Percentiles rank a stretch among this genome's conserved stretches.
Evolutionary conservation across 2,113 vertebrate species (phyloP).

Genomic region (Menidia beryllina): DNA sequence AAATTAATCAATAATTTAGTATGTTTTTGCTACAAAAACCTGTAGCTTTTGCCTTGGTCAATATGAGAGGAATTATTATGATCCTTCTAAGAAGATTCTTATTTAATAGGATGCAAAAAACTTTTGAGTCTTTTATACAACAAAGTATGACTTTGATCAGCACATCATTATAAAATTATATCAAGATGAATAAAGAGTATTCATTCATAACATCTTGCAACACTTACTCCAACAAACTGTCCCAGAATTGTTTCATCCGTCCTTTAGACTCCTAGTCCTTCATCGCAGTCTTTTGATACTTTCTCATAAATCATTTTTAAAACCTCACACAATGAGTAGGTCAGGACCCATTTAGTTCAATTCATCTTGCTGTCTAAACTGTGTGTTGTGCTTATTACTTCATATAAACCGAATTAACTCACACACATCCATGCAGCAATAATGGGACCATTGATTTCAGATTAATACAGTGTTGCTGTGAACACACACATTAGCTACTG

Average conservation of each 20-base stretch:
- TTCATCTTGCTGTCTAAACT: slow-evolving; percentile 17
- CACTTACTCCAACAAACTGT: neutral
- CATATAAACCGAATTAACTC: slow-evolving; percentile 26
- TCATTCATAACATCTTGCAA: too few species aligned
- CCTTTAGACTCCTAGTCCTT: too few species aligned
- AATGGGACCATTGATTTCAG: slow-evolving; percentile 40
- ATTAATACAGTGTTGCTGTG: slow-evolving; percentile 56
- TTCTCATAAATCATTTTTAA: slow-evolving; percentile 1
- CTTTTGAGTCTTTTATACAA: too few species aligned
- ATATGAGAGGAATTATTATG: too few species aligned
- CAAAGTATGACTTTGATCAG: too few species aligned
- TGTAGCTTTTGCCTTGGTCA: too few species aligned
- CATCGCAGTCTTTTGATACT: neutral
- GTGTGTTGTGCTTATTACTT: slow-evolving; percentile 13
- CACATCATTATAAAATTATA: too few species aligned
- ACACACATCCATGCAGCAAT: slow-evolving; percentile 16
- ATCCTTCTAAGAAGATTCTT: too few species aligned
- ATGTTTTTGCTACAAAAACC: too few species aligned
- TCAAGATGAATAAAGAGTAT: too few species aligned
- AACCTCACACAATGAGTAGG: neutral
- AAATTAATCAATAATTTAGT: too few species aligned
- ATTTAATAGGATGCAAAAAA: too few species aligned
- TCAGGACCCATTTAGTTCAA: neutral
- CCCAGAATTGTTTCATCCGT: neutral
- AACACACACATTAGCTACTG: slow-evolving; percentile 50